These are phyloP conservation scores for Sebastes trivittatus DNA, from an alignment of 2,797 vertebrate species.

Conservation along the genomic window DNA sequence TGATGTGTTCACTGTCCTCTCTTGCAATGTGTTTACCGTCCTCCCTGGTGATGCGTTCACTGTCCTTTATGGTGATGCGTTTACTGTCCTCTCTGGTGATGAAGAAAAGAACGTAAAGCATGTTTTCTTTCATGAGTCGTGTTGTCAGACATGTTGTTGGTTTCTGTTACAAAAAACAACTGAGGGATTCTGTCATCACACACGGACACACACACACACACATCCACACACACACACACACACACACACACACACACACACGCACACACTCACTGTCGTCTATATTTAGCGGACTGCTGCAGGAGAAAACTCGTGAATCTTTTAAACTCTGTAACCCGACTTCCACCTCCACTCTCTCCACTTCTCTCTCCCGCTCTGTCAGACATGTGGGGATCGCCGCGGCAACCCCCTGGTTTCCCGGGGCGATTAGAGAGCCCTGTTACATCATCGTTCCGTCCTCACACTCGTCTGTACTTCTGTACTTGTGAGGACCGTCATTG, in stretches of 20 bases:
- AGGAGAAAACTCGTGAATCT: slow-evolving; percentile 67
- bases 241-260: slow-evolving; percentile 1
- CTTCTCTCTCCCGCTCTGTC: not conserved
- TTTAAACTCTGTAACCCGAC: slow-evolving; percentile 52
- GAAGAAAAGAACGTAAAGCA: not conserved
- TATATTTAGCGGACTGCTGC: slow-evolving; percentile 56
- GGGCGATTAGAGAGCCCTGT: slow-evolving; percentile 5
- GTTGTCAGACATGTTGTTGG: not conserved
- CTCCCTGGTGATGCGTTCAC: not conserved
- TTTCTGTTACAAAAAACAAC: not conserved
- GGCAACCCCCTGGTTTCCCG: slow-evolving; percentile 44
- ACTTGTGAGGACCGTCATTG: not conserved
- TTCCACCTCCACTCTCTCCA: not conserved
- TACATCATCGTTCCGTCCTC: slow-evolving; percentile 28
- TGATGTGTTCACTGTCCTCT: not conserved
- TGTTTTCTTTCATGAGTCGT: not conserved
- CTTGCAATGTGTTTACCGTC: not conserved
- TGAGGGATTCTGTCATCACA: not conserved
- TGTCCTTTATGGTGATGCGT: not conserved
- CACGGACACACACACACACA: not conserved
- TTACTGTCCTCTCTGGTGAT: not conserved
- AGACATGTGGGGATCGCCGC: slow-evolving; percentile 37
- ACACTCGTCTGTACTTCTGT: not conserved
- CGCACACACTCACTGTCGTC: not conserved
- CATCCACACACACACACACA: not conserved